These are phyloP conservation scores for Standfussiana lucernea DNA, from an alignment of 2,888 invertebrate species.

Conservation along the genomic window DNA sequence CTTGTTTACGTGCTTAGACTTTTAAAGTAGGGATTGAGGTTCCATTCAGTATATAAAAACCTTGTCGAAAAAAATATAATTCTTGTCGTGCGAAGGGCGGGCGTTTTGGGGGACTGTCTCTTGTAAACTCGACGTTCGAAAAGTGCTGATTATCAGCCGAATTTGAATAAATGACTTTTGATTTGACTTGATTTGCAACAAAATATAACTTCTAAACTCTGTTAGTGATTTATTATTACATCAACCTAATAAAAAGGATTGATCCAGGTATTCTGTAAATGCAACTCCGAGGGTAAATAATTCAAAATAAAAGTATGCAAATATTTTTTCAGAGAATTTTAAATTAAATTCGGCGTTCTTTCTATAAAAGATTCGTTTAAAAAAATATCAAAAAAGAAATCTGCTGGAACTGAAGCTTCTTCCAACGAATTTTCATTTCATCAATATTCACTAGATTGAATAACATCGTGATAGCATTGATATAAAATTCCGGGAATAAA, in stretches of 20 bases:
- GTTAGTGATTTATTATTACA: background rate
- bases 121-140: too few species aligned
- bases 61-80: background rate
- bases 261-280: background rate
- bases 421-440: background rate
- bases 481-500: conserved; percentile 18
- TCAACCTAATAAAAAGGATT: background rate
- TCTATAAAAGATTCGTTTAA: background rate
- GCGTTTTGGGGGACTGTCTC: too few species aligned
- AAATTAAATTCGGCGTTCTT: too few species aligned
- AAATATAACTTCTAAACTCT: too few species aligned
- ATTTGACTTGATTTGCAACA: too few species aligned
- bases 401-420: background rate
- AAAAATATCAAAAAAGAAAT: background rate
- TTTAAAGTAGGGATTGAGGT: background rate
- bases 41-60: background rate
- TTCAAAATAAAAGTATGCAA: background rate
- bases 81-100: background rate
- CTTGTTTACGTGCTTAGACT: conserved; percentile 44
- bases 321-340: background rate
- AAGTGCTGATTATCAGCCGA: too few species aligned
- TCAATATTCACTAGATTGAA: background rate
- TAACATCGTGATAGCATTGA: background rate
- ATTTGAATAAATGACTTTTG: too few species aligned
- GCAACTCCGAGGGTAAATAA: background rate